phyloP scores from a whole-genome alignment of 2,113 vertebrate species.

The Syngnathus floridae region DNA sequence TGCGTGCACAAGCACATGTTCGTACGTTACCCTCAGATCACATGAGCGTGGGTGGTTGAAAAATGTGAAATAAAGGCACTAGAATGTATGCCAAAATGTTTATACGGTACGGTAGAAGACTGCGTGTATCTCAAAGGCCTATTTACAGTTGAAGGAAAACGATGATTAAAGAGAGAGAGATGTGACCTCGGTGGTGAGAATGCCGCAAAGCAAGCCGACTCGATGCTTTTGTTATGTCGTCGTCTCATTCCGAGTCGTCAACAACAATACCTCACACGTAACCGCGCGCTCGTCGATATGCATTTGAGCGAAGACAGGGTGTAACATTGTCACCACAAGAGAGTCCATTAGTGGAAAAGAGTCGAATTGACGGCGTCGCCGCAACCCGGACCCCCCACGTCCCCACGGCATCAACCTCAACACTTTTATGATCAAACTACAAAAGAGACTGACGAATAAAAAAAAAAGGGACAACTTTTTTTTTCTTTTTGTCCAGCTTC shows the following conservation, averaged over 20 bases:
- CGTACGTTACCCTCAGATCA: slow-evolving; percentile 46
- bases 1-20: slow-evolving; percentile 12
- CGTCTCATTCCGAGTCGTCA: slow-evolving; percentile 44
- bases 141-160: slow-evolving; percentile 67
- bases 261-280: slow-evolving; percentile 45
- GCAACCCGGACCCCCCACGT: slow-evolving; percentile 6
- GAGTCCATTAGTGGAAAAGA: background rate
- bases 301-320: slow-evolving; percentile 1
- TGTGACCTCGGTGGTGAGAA: slow-evolving; percentile 42
- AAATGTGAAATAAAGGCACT: slow-evolving; percentile 53
- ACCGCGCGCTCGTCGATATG: slow-evolving; percentile 13
- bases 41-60: slow-evolving; percentile 55
- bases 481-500: background rate
- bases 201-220: slow-evolving; percentile 34
- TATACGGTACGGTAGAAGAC: slow-evolving; percentile 15
- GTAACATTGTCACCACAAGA: slow-evolving; percentile 10
- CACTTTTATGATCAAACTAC: slow-evolving; percentile 25
- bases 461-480: background rate
- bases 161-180: slow-evolving; percentile 64
- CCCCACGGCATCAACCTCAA: background rate
- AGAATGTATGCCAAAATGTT: slow-evolving; percentile 18
- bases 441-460: slow-evolving; percentile 20
- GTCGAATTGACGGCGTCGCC: slow-evolving; percentile 14
- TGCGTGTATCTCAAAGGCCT: slow-evolving; percentile 54
- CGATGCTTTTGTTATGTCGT: slow-evolving; percentile 61